Evolutionary conservation across 2,888 invertebrate genomes (phyloP).

Genomic region (Dynastes maya): DNA sequence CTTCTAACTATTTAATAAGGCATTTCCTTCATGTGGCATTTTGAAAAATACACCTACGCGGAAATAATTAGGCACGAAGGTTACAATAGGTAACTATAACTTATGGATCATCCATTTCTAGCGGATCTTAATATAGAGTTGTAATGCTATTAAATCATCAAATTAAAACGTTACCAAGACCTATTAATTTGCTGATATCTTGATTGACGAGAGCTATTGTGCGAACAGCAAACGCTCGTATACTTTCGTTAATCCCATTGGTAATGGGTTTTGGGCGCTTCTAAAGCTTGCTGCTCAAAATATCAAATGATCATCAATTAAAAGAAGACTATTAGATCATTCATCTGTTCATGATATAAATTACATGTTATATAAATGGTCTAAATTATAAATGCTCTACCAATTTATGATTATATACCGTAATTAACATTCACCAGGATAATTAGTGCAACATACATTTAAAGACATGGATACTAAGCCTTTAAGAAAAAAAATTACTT

Average conservation of each 20-base stretch:
- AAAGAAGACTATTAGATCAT: conserved; percentile 1
- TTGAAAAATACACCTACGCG: conserved; percentile 19
- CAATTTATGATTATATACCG: too few species aligned
- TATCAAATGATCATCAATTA: conserved; percentile 4
- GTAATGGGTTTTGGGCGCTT: not conserved
- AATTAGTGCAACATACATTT: too few species aligned
- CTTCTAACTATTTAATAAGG: not conserved
- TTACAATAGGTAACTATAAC: not conserved
- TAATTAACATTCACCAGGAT: too few species aligned
- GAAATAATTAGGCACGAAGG: conserved; percentile 20
- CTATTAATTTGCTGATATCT: not conserved
- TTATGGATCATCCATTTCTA: conserved; percentile 12
- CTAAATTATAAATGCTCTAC: too few species aligned
- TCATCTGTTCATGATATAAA: not conserved
- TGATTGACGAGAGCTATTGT: conserved; percentile 1
- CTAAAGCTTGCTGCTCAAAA: not conserved
- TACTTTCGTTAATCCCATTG: not conserved
- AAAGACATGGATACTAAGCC: too few species aligned
- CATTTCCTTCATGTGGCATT: conserved; percentile 13
- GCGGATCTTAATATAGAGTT: not conserved
- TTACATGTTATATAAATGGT: too few species aligned
- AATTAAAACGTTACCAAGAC: conserved; percentile 8
- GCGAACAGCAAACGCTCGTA: not conserved
- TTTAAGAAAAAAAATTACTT: too few species aligned
- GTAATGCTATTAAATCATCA: conserved; percentile 2